These are phyloP conservation scores for Ptychoptera contaminata DNA, from an alignment of 2,888 invertebrate genomes.

Conservation along the genomic window DNA sequence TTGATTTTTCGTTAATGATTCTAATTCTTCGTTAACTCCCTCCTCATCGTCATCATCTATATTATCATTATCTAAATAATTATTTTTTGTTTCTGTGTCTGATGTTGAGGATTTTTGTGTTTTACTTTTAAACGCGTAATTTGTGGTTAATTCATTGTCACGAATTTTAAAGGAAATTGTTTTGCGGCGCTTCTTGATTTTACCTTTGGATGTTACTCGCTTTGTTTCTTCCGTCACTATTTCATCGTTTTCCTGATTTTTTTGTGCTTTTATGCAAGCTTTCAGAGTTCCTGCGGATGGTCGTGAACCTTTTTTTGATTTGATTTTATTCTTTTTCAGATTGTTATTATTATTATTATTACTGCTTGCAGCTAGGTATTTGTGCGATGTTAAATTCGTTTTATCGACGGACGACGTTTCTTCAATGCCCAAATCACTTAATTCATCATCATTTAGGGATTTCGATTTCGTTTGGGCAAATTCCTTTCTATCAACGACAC, in stretches of 20 bases:
- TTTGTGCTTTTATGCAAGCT: too few species aligned
- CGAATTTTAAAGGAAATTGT: conserved; percentile 13
- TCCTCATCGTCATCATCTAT: background rate
- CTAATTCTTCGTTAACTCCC: background rate
- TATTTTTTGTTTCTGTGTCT: background rate
- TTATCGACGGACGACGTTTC: too few species aligned
- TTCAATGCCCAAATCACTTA: too few species aligned
- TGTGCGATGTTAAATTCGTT: too few species aligned
- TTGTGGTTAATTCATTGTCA: conserved; percentile 4
- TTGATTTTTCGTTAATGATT: conserved; percentile 2
- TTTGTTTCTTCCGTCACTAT: background rate
- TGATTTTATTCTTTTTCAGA: too few species aligned
- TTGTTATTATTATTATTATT: too few species aligned
- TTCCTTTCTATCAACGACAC: too few species aligned
- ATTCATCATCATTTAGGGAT: too few species aligned
- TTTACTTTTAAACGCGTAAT: conserved; percentile 3
- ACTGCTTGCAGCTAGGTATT: too few species aligned
- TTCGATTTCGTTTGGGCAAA: too few species aligned
- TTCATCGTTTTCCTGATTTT: background rate
- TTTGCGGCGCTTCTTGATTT: conserved; percentile 16
- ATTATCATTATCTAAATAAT: background rate
- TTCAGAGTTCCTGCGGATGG: too few species aligned
- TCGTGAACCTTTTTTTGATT: too few species aligned
- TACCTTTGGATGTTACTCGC: background rate
- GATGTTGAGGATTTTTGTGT: conserved; percentile 5